Evolutionary conservation across 2,113 vertebrate species (phyloP), one percentile per base, ranked within the genome.

Genomic region (Sardina pilchardus): DNA sequence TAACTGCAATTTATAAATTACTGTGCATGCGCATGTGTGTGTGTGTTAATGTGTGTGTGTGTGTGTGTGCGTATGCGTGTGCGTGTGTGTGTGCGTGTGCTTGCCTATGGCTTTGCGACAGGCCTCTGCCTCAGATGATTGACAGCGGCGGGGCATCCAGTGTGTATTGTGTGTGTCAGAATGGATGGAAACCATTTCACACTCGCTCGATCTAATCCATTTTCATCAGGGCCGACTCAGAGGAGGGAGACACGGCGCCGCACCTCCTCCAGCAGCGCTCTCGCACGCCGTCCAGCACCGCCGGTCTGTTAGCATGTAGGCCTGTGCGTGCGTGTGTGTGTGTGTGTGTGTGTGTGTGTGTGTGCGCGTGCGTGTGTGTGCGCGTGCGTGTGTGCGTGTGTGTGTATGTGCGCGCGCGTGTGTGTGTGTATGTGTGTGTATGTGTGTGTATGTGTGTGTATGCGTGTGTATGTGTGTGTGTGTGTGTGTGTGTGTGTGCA

Each of bases 161-260:
- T 42, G 75, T 80, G 81, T 78, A 88, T 67, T 78, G 87, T 87
- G 81, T 82, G 83, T 82, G 81, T 85, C 30, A 88, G 85, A 91
- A 90, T 87, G 88, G 90, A 90, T 88, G 87, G 89, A 87, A 85
- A 84, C 84, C 85, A 89, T 91, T 91, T 91, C 91, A 90, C 88
- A 82, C 59, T 75, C 30, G 39, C 88, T 89, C 83, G 71, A 83
- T 88, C 85, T 84, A 88, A 92, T 92, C 91, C 83, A 90, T 90
- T 91, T 86, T 90, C 89, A 92, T 91, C 90, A 86, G 39, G 39
- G 17, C 83, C 87, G 90, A 92, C 90, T 86, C 89, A 90, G 3
- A 59, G 24, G 53, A 59, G 53, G 6, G 24, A 4, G 39, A 59
- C 16, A 30, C 26, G n/a, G n/a, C 24, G 24, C 8, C 24, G 26